Conservation (phyloP, 2,888 invertebrate species). For the Orthonychiurus folsomi region DNA sequence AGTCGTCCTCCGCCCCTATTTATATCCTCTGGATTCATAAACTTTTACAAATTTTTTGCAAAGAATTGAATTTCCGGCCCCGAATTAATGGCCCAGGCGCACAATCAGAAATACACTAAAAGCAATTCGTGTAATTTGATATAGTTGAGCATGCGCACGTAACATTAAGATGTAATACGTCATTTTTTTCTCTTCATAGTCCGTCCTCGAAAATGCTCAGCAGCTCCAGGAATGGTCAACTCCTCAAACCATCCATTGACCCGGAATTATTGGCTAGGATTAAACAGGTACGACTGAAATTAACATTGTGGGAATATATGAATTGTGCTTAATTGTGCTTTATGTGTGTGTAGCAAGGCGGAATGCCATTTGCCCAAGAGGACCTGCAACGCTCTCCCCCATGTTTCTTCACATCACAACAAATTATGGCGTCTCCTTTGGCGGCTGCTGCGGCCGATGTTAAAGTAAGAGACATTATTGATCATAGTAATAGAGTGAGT, state of each 20-base stretch:
- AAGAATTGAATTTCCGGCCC: neutral
- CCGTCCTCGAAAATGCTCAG: too few species aligned
- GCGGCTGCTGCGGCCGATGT: conserved; percentile 38
- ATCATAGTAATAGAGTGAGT: conserved; percentile 5
- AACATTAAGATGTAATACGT: neutral
- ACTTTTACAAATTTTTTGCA: neutral
- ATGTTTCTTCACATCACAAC: conserved; percentile 35
- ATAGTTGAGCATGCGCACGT: neutral
- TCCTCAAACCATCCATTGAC: conserved; percentile 38
- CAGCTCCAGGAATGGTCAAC: conserved; percentile 37
- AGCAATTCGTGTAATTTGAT: neutral
- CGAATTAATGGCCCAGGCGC: too few species aligned
- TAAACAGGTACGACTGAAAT: conserved; percentile 30
- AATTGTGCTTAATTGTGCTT: neutral
- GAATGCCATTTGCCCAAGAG: conserved; percentile 34
- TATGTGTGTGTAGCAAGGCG: conserved; percentile 26
- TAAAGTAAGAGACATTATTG: conserved; percentile 24
- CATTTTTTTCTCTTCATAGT: too few species aligned
- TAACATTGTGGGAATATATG: neutral
- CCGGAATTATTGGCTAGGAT: conserved; percentile 39
- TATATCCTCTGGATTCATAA: neutral
- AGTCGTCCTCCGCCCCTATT: neutral
- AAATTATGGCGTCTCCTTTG: conserved; percentile 38
- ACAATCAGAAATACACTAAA: neutral
- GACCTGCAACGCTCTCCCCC: conserved; percentile 34